These are phyloP conservation scores for Gymnosoma rotundatum DNA, from an alignment of 2,888 invertebrate genomes.

Conservation along the genomic window DNA sequence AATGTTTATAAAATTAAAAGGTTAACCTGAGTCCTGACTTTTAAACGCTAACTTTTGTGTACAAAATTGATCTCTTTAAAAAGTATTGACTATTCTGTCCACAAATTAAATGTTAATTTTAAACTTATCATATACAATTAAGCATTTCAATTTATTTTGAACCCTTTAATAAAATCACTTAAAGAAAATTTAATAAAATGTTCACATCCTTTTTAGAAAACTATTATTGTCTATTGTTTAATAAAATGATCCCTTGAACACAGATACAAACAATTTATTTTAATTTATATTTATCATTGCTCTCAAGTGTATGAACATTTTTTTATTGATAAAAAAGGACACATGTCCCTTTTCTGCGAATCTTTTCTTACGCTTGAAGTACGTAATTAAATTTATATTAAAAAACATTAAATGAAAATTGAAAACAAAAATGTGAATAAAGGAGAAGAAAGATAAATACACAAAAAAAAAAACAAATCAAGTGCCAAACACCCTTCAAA, in stretches of 20 bases:
- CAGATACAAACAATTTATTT: neutral
- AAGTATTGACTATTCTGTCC: neutral
- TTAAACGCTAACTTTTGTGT: too few relatives aligned
- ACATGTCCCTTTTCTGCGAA: conserved; percentile 56
- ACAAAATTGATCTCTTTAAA: too few relatives aligned
- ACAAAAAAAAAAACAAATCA: conserved; percentile 25
- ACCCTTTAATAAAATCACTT: neutral
- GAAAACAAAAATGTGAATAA: conserved; percentile 29
- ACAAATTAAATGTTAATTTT: neutral
- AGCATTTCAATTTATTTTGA: neutral
- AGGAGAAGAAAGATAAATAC: neutral
- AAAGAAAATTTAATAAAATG: neutral
- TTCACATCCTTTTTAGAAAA: neutral
- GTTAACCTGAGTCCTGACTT: too few relatives aligned
- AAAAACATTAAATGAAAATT: conserved; percentile 47
- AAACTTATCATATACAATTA: neutral
- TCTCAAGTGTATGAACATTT: conserved; percentile 15
- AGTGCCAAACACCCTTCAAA: conserved; percentile 56
- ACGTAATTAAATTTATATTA: conserved; percentile 69
- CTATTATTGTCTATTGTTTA: neutral
- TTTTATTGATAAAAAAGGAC: conserved; percentile 18
- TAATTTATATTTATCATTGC: neutral
- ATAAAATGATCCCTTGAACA: conserved; percentile 21
- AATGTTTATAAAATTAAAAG: too few relatives aligned
- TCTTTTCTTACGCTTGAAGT: conserved; percentile 57